Evolutionary conservation across 2,888 invertebrate species (phyloP), one percentile per base, ranked within the genome.

Genomic region (Mycalesis mineus): DNA sequence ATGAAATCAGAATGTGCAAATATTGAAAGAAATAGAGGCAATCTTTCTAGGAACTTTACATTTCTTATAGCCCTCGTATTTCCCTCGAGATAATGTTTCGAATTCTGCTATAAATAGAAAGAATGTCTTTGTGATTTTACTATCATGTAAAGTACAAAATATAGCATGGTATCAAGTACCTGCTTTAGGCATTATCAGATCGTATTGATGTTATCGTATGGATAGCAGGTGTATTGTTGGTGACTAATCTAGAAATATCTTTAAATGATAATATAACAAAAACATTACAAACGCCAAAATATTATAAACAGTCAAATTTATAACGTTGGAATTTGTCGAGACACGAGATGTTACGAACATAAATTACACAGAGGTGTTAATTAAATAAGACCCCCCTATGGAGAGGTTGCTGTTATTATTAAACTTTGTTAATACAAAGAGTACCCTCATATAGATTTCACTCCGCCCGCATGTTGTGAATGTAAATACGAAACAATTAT

Each of bases 401-500:
- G 28, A 5, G 13, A 44, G 31, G 7, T 6, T 13, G 0, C 4
- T 22, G 8, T 13, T 28, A 3, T 3, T 36, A 4, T 1, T 37
- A 17, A 49, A 22, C 22, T 22, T 22, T 11, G 28, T 44, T 44
- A 1, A 28, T 7, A 40, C 29, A 57, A 8, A 37, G 37, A 40
- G 41, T 47, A 51, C 40, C 45, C 45, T 48, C 47, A 41, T 52
- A 37, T 47, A 41, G 53, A 37, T 54, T 45, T 41, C 45, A 60
- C 28, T 8, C 31, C n/a, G 40, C 60, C 60, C 57, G 57, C 60
- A 60, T 51, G 9, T 17, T 56, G 11, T 39, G 13, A 14, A 47
- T 33, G 39, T 17, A 52, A 39, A 57, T 33, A 41, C 45, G 7
- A 36, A 47, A 36, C 13, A 22, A 39, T 9, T n/a, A 22, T 40